A percentile compares a stretch with the other conserved stretches of the same genome.
Evolutionary conservation across 53 echinoderm and acorn worm species (phyloP).

Genomic region (Luidia sarsii): DNA sequence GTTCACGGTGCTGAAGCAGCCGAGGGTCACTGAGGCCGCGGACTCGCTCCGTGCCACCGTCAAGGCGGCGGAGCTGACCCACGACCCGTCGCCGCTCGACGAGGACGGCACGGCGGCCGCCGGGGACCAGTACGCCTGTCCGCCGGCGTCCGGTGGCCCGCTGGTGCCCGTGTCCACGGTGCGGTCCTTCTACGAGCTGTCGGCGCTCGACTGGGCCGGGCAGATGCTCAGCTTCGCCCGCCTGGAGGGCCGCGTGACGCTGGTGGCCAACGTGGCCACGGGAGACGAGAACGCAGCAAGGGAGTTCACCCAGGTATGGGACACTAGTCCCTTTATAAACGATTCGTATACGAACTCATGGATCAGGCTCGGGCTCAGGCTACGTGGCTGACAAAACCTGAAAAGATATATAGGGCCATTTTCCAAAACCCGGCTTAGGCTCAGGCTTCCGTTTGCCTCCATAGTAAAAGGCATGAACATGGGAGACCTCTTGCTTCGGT

Average conservation of each 20-base stretch:
- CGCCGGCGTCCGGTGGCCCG: neutral
- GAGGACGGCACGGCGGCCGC: neutral
- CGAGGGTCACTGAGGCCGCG: neutral
- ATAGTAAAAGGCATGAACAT: too few relatives aligned
- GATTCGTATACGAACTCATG: too few relatives aligned
- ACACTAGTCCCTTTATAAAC: too few relatives aligned
- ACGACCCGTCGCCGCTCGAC: neutral
- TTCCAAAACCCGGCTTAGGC: too few relatives aligned
- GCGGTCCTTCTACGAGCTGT: constrained; percentile 67
- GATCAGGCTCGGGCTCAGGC: too few relatives aligned
- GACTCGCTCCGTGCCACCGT: constrained; percentile 19
- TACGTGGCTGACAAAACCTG: too few relatives aligned
- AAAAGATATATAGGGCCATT: too few relatives aligned
- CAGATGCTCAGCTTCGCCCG: constrained; percentile 65
- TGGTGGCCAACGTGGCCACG: constrained; percentile 66
- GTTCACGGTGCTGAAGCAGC: too few relatives aligned
- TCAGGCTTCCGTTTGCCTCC: too few relatives aligned
- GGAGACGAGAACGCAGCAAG: constrained; percentile 58
- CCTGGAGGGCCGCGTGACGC: constrained; percentile 58
- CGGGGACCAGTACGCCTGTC: neutral
- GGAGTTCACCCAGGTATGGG: constrained; percentile 71
- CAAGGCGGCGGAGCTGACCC: neutral
- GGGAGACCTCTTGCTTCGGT: too few relatives aligned
- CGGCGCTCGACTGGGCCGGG: constrained; percentile 51
- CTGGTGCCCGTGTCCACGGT: constrained; percentile 59